Evolutionary conservation across 2,797 vertebrate genomes (phyloP).

Genomic region (Tamandua tetradactyla): DNA sequence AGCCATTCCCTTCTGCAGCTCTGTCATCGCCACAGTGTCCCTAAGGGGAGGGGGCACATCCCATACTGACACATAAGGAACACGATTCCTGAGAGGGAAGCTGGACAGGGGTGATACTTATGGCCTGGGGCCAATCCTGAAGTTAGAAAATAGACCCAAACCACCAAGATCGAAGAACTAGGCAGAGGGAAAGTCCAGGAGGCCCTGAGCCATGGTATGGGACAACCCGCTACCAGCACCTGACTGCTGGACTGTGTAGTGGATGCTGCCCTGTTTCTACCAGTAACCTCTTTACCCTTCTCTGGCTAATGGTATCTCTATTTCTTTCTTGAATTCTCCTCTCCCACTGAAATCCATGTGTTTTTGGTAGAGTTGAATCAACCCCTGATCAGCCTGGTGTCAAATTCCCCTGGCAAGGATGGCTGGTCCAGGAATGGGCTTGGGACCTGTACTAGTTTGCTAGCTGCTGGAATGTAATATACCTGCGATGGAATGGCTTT

Average conservation of each 20-base stretch:
- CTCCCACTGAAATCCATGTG: neutral
- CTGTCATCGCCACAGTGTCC: neutral
- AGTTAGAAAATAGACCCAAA: neutral
- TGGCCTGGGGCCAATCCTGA: neutral
- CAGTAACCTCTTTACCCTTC: neutral
- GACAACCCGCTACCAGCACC: neutral
- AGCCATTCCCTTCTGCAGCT: neutral
- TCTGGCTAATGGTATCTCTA: neutral
- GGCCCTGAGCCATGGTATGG: neutral
- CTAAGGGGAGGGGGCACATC: neutral
- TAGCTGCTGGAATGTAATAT: too few species aligned
- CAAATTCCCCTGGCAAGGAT: neutral
- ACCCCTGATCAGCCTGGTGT: neutral
- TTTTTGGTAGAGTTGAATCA: neutral
- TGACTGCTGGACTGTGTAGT: neutral
- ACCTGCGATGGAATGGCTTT: too few species aligned
- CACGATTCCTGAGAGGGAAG: neutral
- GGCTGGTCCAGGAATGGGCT: neutral
- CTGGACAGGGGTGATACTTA: neutral
- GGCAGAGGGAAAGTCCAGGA: neutral
- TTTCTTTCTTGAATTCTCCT: neutral
- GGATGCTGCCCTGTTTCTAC: neutral
- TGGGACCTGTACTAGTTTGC: too few species aligned
- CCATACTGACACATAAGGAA: neutral
- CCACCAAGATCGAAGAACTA: neutral